Evolutionary conservation across 2,797 vertebrate species (phyloP).

Genomic region (Peromyscus nudipes): DNA sequence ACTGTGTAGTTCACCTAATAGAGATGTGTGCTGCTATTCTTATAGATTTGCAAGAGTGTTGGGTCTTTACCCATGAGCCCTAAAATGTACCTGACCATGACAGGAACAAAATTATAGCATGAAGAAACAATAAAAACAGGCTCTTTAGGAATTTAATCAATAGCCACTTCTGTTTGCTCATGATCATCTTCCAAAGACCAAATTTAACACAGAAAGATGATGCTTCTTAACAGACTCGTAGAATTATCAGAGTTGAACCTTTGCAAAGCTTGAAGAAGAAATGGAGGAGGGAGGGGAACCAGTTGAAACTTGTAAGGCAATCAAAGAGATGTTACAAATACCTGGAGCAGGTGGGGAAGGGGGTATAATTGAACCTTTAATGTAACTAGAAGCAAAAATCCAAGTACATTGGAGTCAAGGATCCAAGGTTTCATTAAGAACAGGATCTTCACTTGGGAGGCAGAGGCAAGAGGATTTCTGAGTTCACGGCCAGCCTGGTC

Average conservation of each 20-base stretch:
- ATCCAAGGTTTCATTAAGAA: not conserved
- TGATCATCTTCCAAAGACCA: conserved; percentile 39
- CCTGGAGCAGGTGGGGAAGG: not conserved
- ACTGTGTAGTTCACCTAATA: not conserved
- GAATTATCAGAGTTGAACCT: conserved; percentile 21
- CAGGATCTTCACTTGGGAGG: not conserved
- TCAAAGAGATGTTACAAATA: conserved; percentile 1
- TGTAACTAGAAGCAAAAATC: conserved; percentile 30
- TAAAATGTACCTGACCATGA: not conserved
- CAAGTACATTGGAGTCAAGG: not conserved
- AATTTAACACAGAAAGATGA: conserved; percentile 37
- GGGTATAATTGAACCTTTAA: not conserved
- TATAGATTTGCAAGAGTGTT: not conserved
- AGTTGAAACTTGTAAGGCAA: conserved; percentile 21
- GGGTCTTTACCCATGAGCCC: not conserved
- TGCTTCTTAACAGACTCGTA: conserved; percentile 24
- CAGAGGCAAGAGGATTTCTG: not conserved
- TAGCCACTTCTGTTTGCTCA: conserved; percentile 16
- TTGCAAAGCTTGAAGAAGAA: conserved; percentile 44
- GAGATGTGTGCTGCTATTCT: not conserved
- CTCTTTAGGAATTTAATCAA: conserved; percentile 36
- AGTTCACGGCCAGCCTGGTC: not conserved
- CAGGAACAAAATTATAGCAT: conserved; percentile 10
- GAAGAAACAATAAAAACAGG: conserved; percentile 9
- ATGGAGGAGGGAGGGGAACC: not conserved